Evolutionary conservation across 2,113 vertebrate genomes (phyloP).

Genomic region (Psephotus haematonotus): DNA sequence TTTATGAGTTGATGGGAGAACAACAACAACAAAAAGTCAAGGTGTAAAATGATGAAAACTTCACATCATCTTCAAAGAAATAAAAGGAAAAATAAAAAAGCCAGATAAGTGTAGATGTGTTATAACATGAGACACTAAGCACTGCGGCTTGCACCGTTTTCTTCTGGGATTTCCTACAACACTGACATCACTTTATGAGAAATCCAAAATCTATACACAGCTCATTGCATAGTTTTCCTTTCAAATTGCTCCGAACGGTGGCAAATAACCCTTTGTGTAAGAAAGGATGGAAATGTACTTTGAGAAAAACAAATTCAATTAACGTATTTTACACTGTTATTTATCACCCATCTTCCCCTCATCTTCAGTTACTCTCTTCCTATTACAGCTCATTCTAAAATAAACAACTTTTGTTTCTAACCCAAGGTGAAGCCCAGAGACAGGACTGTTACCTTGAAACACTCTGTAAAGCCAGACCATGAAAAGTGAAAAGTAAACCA

Average conservation of each 20-base stretch:
- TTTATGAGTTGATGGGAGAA: not conserved
- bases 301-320: not conserved
- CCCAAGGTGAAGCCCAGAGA: not conserved
- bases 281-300: not conserved
- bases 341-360: not conserved
- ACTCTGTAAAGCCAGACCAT: not conserved
- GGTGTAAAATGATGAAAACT: not conserved
- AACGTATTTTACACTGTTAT: not conserved
- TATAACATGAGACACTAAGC: not conserved
- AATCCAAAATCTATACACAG: conserved; percentile 45
- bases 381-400: not conserved
- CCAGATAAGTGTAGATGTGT: not conserved
- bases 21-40: not conserved
- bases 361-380: not conserved
- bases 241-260: not conserved
- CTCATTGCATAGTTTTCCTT: not conserved
- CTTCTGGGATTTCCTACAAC: not conserved
- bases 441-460: not conserved
- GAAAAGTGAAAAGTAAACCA: not conserved
- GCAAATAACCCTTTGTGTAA: not conserved
- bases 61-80: not conserved
- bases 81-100: not conserved
- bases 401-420: not conserved
- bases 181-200: conserved; percentile 42
- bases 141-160: conserved; percentile 39